A percentile compares a stretch with the other conserved stretches of the same genome.
Conservation (phyloP, 2,797 vertebrate genomes). For the Acanthopagrus latus region DNA sequence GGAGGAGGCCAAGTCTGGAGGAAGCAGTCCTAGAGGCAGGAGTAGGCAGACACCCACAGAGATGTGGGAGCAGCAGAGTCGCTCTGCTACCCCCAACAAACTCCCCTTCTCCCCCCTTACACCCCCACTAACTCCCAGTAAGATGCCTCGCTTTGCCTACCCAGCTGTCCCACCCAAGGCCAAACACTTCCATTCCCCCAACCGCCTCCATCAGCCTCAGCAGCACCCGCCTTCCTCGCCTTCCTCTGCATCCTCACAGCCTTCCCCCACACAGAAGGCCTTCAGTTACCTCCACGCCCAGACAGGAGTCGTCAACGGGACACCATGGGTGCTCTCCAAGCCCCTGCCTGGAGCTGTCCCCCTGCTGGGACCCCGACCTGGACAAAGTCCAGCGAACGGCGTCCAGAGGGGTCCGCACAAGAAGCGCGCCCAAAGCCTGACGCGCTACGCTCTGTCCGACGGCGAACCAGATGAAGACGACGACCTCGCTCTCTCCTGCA, state of each 20-base stretch:
- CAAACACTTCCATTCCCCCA: constrained; percentile 56
- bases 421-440: constrained; percentile 92
- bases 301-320: constrained; percentile 15
- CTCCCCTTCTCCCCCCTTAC: constrained; percentile 69
- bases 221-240: constrained; percentile 51
- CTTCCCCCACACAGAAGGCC: constrained; percentile 78
- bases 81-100: constrained; percentile 51
- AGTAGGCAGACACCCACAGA: constrained; percentile 53
- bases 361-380: constrained; percentile 49
- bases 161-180: constrained; percentile 84
- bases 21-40: constrained; percentile 75
- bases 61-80: constrained; percentile 77
- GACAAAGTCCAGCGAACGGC: constrained; percentile 22
- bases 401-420: constrained; percentile 80
- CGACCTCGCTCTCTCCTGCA: not conserved
- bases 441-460: constrained; percentile 89
- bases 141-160: constrained; percentile 86
- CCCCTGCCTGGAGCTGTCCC: constrained; percentile 56
- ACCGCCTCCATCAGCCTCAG: constrained; percentile 60
- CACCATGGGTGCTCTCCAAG: constrained; percentile 34
- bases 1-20: constrained; percentile 74
- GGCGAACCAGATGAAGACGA: constrained; percentile 90
- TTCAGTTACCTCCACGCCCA: constrained; percentile 85
- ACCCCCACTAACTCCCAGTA: constrained; percentile 86
- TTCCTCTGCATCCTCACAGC: constrained; percentile 55